Percentiles rank a stretch among this genome's conserved stretches.
These are phyloP conservation scores for Herpailurus yagouaroundi DNA, from an alignment of 2,113 vertebrate species.

Conservation along the genomic window DNA sequence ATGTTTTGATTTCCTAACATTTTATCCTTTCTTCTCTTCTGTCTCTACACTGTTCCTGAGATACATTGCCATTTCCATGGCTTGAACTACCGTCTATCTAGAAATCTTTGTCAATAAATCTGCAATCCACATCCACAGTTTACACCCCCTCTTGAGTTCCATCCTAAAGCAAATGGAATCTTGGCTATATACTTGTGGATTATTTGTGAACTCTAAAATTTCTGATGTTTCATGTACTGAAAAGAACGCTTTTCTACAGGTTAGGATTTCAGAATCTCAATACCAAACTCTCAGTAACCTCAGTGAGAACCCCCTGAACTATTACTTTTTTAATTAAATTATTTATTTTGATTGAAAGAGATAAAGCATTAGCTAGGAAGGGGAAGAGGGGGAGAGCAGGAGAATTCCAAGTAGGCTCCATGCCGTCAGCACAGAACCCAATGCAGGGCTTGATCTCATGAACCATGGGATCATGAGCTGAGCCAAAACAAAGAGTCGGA, in stretches of 20 bases:
- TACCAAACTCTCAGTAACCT: neutral
- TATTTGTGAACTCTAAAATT: neutral
- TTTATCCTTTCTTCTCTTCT: too few relatives aligned
- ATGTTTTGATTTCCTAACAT: too few relatives aligned
- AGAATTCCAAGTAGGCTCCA: too few relatives aligned
- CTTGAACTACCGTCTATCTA: neutral
- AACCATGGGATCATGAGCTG: too few relatives aligned
- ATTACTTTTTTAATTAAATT: neutral
- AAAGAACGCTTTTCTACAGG: neutral
- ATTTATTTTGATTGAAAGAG: too few relatives aligned
- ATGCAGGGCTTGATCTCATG: too few relatives aligned
- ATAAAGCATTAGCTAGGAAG: too few relatives aligned
- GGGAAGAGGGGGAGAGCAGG: too few relatives aligned
- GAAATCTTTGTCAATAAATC: neutral
- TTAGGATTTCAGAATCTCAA: neutral
- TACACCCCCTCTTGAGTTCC: neutral
- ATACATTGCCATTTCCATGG: too few relatives aligned
- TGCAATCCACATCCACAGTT: neutral
- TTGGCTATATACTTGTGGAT: neutral
- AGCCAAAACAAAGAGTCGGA: too few relatives aligned
- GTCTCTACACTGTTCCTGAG: too few relatives aligned
- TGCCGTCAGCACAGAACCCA: too few relatives aligned
- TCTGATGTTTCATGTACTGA: neutral
- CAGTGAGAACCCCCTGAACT: neutral
- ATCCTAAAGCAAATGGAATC: neutral